Evolutionary conservation across 23 tunicate species (phyloP), one percentile per base, ranked within the genome.

Genomic region (Clavelina lepadiformis): DNA sequence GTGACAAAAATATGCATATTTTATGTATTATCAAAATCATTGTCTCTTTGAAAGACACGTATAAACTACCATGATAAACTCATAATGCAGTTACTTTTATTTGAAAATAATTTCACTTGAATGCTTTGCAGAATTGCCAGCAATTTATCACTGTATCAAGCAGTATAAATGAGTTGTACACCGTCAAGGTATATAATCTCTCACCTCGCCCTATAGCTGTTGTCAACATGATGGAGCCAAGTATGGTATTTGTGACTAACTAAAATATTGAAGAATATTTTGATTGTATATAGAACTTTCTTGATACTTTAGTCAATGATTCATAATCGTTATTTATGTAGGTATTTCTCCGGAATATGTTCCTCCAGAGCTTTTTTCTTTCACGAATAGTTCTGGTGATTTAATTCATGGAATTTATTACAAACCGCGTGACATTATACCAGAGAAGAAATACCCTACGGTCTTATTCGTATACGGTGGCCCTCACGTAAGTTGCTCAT

Each of bases 381-480:
- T 82, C 46, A 59, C 38, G 25, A 80, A 73, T 38, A n/a, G 63
- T 3, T 30, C 41, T 26, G 91, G 86, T n/a, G 91, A 83, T 50
- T 49, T 37, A 24, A 30, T 94, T 23, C 88, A 86, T 58, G 99
- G 99, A 2, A 51, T 80, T 34, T 65, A 94, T 15, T 62, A 81
- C 46, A 67, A 64, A 33, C 99, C 99, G 6, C 49, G 28, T 29
- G 71, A 81, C 54, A 62, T 69, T 65, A 73, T 80, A 30, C 65
- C 85, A 28, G 81, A 70, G 46, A 77, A 65, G 51, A 86, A 75
- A 59, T 94, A 94, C 51, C 99, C 99, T 5, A 86, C 95, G 29
- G 88, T 94, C 18, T 35, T 82, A 13, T 94, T 80, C 49, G 89
- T 94, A 15, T 94, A 94, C 38, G 99, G 99, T 1, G 99, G 99